phyloP scores from a whole-genome alignment of 1,140 invertebrate genomes.

The Sitobion miscanthi region DNA sequence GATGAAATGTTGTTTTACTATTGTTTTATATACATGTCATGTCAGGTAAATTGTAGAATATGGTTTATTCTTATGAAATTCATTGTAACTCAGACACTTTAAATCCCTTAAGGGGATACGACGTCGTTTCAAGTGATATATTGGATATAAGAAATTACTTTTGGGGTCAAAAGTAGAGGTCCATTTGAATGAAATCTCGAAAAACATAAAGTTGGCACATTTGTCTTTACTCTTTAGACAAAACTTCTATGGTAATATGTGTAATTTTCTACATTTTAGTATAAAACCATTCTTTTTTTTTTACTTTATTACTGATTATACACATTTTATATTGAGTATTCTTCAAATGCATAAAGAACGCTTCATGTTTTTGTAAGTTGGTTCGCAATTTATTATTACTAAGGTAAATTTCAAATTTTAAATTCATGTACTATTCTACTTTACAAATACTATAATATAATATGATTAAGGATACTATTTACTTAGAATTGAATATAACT shows the following conservation, averaged over 20 bases:
- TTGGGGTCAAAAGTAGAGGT: not conserved
- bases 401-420: not conserved
- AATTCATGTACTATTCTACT: not conserved
- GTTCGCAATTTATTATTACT: no score
- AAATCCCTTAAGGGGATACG: not conserved
- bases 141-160: not conserved
- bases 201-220: not conserved
- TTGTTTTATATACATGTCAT: not conserved
- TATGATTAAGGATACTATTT: no score
- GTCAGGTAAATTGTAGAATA: conserved; percentile 9
- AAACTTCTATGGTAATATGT: not conserved
- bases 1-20: not conserved
- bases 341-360: no score
- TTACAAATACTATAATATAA: not conserved
- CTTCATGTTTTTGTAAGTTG: not conserved
- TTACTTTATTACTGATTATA: not conserved
- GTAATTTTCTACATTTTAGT: not conserved
- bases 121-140: conserved; percentile 4
- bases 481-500: no score
- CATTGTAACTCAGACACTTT: not conserved
- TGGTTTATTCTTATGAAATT: conserved; percentile 18
- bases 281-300: no score
- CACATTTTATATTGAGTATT: not conserved
- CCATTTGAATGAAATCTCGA: not conserved
- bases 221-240: conserved; percentile 1